Evolutionary conservation across 2,113 vertebrate species (phyloP), one percentile per base, ranked within the genome.

Genomic region (Tichodroma muraria): DNA sequence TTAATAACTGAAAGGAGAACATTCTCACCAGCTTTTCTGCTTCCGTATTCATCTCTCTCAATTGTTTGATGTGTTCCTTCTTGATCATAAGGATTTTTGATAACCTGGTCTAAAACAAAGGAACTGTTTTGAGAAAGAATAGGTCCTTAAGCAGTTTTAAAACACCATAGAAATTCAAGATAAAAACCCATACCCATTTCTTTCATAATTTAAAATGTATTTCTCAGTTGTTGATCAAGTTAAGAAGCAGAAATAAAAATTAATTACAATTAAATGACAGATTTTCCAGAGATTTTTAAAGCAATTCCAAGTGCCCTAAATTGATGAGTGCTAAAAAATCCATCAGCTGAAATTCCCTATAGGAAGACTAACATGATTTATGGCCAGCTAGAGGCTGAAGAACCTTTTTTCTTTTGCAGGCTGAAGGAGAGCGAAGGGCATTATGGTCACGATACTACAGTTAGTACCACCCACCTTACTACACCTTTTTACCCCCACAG

Each of bases 51-150:
- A 99, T 99, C 96, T 99, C 99, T 96, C 98, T 99, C 96, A 99
- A 97, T 94, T 99, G 99, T 96, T 98, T 99, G 96, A 99, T 99
- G 97, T 99, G 99, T 50, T 99, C 99, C 94, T 99, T 99, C 97
- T 99, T 99, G 97, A 99, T 99, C 99, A 99, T 99, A 88, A 99
- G 98, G 93, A 99, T 99, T 98, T 99, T 99, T 27, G 99, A 99
- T 97, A 99, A 97, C 93, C 98, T 98, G 20, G 99, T 99, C 99
- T 99, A 92, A 49, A 95, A 95, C 53, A 96, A 97, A 94, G 64
- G 60, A 94, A 83, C 80, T 83, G 15, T 95, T 97, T 95, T 93
- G 40, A 94, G 90, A 94, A 96, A 73, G 31, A 96, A 85, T 10
- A 95, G 15, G 47, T 85, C 54, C 78, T 91, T 60, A 91, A 66